Evolutionary conservation across 2,113 vertebrate species (phyloP).

Genomic region (Hystrix brachyura): DNA sequence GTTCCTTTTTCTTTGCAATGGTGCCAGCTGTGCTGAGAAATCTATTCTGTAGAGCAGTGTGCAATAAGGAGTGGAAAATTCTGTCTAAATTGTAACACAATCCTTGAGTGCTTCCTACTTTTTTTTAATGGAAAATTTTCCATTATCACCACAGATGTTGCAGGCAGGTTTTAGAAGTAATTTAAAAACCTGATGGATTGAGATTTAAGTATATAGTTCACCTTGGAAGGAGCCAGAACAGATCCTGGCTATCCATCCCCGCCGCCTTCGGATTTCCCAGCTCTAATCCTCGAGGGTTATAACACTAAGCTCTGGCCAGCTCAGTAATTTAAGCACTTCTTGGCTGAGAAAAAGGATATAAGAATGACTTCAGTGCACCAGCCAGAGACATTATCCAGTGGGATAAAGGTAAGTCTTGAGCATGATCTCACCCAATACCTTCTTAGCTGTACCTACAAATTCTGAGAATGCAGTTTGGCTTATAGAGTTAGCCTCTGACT

Average conservation of each 20-base stretch:
- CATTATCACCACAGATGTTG: not conserved
- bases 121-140: not conserved
- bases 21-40: not conserved
- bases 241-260: not conserved
- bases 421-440: no score
- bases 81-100: not conserved
- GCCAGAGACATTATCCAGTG: not conserved
- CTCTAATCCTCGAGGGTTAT: not conserved
- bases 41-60: not conserved
- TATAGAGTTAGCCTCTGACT: not conserved
- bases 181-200: not conserved
- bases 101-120: not conserved
- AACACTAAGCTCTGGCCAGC: not conserved
- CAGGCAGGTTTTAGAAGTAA: not conserved
- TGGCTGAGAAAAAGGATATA: not conserved
- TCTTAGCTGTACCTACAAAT: not conserved
- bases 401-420: not conserved
- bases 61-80: not conserved
- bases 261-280: not conserved
- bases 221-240: not conserved
- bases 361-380: not conserved
- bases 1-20: not conserved
- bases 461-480: not conserved
- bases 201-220: not conserved
- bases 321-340: not conserved